These are phyloP conservation scores for Pterocles burchelli DNA, from an alignment of 2,113 vertebrate species.

Conservation along the genomic window DNA sequence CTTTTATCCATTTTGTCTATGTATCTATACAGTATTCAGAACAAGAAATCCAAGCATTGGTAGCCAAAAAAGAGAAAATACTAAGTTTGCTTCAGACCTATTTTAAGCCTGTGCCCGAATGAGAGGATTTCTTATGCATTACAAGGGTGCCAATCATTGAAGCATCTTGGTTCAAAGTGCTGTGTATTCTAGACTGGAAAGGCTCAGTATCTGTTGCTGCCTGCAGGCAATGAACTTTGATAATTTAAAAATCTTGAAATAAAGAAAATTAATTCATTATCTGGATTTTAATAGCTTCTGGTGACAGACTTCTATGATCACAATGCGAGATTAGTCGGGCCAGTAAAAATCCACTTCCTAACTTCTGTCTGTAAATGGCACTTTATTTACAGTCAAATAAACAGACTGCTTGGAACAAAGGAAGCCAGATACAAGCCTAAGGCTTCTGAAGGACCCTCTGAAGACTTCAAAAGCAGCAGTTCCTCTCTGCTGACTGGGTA, in stretches of 20 bases:
- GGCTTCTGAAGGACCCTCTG: neutral
- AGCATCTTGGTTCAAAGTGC: slow-evolving; percentile 21
- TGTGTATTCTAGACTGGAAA: slow-evolving; percentile 5
- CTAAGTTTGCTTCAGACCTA: slow-evolving; percentile 16
- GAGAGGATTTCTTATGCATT: slow-evolving; percentile 3
- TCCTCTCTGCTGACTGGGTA: neutral
- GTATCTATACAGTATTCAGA: neutral
- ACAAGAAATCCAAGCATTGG: neutral
- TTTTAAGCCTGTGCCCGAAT: slow-evolving; percentile 48
- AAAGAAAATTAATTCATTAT: slow-evolving; percentile 16
- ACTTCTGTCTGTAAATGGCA: slow-evolving; percentile 4
- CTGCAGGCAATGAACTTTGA: slow-evolving; percentile 17
- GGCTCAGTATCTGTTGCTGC: neutral
- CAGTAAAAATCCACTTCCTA: slow-evolving; percentile 20
- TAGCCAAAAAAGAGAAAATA: neutral
- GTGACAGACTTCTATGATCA: neutral
- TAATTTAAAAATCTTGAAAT: slow-evolving; percentile 17
- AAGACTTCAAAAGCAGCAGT: neutral
- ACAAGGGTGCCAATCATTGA: neutral
- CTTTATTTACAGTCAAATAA: slow-evolving; percentile 36
- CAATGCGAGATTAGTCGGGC: neutral
- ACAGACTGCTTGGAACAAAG: slow-evolving; percentile 4
- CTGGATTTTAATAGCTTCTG: slow-evolving; percentile 27
- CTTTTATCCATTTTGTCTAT: neutral
- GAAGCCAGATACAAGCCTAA: neutral